A percentile compares a stretch with the other conserved stretches of the same genome.
Evolutionary conservation across 2,113 vertebrate genomes (phyloP).

Genomic region (Pedionomus torquatus): DNA sequence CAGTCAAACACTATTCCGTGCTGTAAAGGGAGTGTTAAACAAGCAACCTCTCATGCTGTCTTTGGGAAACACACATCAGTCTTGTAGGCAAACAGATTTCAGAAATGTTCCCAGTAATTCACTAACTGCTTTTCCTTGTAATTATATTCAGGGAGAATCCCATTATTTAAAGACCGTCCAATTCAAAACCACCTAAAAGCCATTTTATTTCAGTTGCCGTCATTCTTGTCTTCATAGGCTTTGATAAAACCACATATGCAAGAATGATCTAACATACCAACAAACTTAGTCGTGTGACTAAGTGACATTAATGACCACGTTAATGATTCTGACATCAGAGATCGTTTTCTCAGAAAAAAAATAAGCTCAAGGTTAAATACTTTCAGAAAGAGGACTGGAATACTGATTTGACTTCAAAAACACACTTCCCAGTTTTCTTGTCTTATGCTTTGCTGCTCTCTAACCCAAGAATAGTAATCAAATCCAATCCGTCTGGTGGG

Average conservation of each 20-base stretch:
- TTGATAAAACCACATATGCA: background rate
- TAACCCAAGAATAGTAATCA: slow-evolving; percentile 6
- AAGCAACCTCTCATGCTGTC: accelerated
- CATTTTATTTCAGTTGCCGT: background rate
- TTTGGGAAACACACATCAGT: background rate
- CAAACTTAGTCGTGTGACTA: background rate
- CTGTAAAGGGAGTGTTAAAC: background rate
- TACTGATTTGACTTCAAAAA: background rate
- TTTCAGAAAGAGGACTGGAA: background rate
- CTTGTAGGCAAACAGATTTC: background rate
- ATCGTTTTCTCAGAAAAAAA: background rate
- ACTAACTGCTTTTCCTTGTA: background rate
- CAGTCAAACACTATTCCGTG: background rate
- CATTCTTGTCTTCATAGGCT: background rate
- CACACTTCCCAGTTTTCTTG: background rate
- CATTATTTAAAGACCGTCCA: background rate
- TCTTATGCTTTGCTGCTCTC: slow-evolving; percentile 12
- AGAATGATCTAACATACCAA: background rate
- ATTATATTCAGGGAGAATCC: background rate
- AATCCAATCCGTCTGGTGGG: background rate
- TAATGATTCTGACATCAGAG: background rate
- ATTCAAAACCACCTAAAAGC: background rate
- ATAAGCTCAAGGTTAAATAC: slow-evolving; percentile 5
- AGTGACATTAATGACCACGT: background rate
- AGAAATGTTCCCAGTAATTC: background rate